Evolutionary conservation across 2,888 invertebrate genomes (phyloP).

Genomic region (Volucella bombylans): DNA sequence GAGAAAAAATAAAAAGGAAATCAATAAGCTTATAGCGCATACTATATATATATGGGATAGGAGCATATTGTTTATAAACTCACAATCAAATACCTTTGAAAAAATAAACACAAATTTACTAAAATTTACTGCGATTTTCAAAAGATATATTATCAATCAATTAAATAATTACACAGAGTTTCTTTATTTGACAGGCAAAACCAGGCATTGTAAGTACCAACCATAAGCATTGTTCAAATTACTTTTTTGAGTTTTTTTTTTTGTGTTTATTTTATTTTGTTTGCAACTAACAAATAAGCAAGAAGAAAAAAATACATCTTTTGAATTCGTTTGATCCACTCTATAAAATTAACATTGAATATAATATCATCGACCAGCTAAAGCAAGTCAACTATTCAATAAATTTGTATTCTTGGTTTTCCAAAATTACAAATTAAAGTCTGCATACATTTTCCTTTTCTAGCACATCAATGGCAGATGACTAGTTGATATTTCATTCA

Average conservation of each 20-base stretch:
- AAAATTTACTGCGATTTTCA: constrained; percentile 45
- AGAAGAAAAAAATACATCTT: too few relatives aligned
- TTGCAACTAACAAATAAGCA: constrained; percentile 14
- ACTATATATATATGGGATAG: too few relatives aligned
- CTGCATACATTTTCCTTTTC: too few relatives aligned
- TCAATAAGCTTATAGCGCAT: constrained; percentile 3
- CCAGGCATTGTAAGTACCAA: constrained; percentile 85
- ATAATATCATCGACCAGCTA: too few relatives aligned
- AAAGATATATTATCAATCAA: constrained; percentile 20
- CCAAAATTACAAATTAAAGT: too few relatives aligned
- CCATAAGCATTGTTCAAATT: constrained; percentile 37
- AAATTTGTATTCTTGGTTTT: too few relatives aligned
- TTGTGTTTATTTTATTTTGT: constrained; percentile 35
- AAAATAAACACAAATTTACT: constrained; percentile 40
- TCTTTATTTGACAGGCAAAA: constrained; percentile 83
- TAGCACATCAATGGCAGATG: too few relatives aligned
- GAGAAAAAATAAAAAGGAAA: background rate
- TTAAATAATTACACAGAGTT: constrained; percentile 59
- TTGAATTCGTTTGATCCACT: too few relatives aligned
- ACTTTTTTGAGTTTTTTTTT: constrained; percentile 53
- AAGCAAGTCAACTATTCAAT: too few relatives aligned
- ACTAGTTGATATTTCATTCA: too few relatives aligned
- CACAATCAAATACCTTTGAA: constrained; percentile 14
- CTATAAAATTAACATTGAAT: too few relatives aligned
- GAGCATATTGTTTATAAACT: constrained; percentile 1